These are phyloP conservation scores for Syndactyla subalaris DNA, from an alignment of 2,797 vertebrate species.

Conservation along the genomic window DNA sequence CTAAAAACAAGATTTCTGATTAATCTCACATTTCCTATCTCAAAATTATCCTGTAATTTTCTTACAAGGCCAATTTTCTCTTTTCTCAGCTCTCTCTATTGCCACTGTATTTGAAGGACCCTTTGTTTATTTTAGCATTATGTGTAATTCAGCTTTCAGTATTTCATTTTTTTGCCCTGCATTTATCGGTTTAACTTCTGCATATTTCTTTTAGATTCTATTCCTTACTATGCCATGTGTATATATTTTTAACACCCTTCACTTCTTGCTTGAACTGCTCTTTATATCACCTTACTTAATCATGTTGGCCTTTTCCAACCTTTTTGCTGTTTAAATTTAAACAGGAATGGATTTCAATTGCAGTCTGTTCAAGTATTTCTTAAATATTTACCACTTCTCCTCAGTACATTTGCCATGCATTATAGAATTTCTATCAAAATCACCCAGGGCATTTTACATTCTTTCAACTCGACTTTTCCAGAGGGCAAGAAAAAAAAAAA, in stretches of 20 bases:
- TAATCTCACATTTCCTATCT: background rate
- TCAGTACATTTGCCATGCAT: background rate
- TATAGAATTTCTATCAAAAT: slow-evolving; percentile 41
- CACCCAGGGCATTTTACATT: background rate
- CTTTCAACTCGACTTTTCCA: background rate
- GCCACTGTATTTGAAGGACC: background rate
- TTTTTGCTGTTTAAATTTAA: slow-evolving; percentile 40
- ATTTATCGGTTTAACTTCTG: background rate
- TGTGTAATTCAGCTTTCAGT: background rate
- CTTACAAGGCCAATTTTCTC: background rate
- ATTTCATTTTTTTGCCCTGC: background rate
- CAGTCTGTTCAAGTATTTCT: slow-evolving; percentile 17
- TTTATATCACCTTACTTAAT: slow-evolving; percentile 36
- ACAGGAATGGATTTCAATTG: slow-evolving; percentile 28
- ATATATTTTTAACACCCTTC: background rate
- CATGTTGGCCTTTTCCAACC: background rate
- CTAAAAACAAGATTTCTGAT: background rate
- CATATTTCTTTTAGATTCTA: background rate
- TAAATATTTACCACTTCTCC: slow-evolving; percentile 15
- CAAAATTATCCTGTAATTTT: background rate
- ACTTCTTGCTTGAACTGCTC: background rate
- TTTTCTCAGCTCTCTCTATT: background rate
- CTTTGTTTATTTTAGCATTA: background rate
- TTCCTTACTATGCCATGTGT: background rate
- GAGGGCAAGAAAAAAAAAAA: background rate